Conservation (phyloP, 2,797 vertebrate species). For the Squalus acanthias region DNA sequence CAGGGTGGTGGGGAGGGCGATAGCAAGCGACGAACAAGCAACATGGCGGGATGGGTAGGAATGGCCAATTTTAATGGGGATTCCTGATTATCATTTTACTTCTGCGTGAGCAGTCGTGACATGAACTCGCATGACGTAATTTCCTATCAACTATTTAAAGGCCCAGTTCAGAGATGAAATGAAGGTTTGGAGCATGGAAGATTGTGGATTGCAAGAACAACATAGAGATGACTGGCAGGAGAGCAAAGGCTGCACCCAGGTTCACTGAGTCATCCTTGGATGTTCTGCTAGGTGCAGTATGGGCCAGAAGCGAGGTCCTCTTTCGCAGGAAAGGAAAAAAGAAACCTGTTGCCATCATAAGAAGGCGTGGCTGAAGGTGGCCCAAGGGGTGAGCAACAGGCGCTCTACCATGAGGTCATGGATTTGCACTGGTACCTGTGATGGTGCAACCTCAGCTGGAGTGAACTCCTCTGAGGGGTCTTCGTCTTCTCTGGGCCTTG, state of each 20-base stretch:
- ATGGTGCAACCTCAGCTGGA: too few relatives aligned
- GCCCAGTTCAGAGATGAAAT: not conserved
- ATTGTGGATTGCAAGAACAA: not conserved
- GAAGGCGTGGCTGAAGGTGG: not conserved
- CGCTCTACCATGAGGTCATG: not conserved
- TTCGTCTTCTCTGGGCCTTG: too few relatives aligned
- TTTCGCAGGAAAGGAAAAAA: not conserved
- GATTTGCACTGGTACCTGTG: not conserved
- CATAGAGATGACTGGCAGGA: not conserved
- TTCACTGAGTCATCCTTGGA: not conserved
- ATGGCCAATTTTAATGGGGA: not conserved
- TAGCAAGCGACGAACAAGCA: not conserved
- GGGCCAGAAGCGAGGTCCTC: not conserved
- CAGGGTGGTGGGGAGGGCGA: not conserved
- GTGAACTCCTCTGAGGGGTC: too few relatives aligned
- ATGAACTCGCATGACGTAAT: not conserved
- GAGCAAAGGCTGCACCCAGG: not conserved
- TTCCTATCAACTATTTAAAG: not conserved
- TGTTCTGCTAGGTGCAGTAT: not conserved
- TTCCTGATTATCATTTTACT: not conserved
- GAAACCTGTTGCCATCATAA: not conserved
- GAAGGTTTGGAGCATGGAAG: not conserved
- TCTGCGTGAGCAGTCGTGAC: not conserved
- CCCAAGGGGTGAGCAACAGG: not conserved
- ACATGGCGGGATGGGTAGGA: not conserved